A percentile compares a stretch with the other conserved stretches of the same genome.
phyloP scores from a whole-genome alignment of 2,797 vertebrate species.

The Erethizon dorsatum region DNA sequence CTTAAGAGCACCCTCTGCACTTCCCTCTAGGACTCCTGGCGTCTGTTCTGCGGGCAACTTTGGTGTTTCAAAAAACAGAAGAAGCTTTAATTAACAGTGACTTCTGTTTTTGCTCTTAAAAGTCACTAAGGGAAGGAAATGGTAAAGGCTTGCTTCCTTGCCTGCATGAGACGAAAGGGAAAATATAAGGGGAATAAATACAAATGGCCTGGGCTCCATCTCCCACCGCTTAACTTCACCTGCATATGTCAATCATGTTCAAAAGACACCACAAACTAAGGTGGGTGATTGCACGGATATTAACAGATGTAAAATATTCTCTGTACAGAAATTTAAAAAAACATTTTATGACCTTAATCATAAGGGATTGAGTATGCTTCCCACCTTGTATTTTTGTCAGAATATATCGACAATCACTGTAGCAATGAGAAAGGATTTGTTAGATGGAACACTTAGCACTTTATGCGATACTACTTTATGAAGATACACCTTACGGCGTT shows the following conservation, averaged over 20 bases:
- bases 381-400: neutral
- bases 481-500: neutral
- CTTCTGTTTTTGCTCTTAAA: constrained; percentile 40
- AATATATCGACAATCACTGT: neutral
- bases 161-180: constrained; percentile 27
- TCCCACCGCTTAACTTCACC: neutral
- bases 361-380: no score
- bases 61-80: constrained; percentile 29
- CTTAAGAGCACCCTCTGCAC: neutral
- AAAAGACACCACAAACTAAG: neutral
- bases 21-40: neutral
- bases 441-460: neutral
- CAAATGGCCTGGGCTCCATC: neutral
- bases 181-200: neutral
- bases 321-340: neutral
- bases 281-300: neutral
- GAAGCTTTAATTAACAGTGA: constrained; percentile 27
- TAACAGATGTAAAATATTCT: neutral
- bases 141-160: neutral
- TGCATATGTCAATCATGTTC: neutral
- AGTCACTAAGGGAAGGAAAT: neutral
- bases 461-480: neutral
- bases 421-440: neutral
- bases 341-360: neutral
- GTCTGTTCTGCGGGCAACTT: neutral